Conservation (phyloP, 2,888 invertebrate genomes). For the Sericinus montela region DNA sequence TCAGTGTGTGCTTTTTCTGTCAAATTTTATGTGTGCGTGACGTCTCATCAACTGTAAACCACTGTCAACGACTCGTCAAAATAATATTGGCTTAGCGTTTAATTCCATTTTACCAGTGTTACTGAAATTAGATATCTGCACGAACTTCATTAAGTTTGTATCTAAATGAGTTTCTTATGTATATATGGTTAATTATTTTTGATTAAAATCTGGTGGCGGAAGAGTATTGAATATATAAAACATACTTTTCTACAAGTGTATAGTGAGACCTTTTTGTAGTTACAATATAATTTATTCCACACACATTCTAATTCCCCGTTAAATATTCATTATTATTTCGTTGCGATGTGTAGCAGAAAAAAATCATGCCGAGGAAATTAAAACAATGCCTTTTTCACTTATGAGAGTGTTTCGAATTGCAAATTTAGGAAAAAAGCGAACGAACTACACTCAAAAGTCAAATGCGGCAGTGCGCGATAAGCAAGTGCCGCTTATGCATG, state of each 20-base stretch:
- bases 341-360: constrained; percentile 19
- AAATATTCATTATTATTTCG: constrained; percentile 28
- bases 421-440: constrained; percentile 72
- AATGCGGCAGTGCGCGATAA: constrained; percentile 75
- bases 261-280: no score
- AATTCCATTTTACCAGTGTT: constrained; percentile 55
- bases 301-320: constrained; percentile 25
- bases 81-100: constrained; percentile 72
- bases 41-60: constrained; percentile 74
- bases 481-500: constrained; percentile 80
- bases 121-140: constrained; percentile 61
- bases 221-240: background rate
- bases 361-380: constrained; percentile 32
- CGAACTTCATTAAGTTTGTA: constrained; percentile 53
- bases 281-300: no score
- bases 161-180: background rate
- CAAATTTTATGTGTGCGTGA: constrained; percentile 47
- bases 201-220: background rate
- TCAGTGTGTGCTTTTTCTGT: constrained; percentile 40
- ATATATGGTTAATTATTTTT: background rate
- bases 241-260: no score
- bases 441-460: constrained; percentile 72
- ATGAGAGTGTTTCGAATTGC: constrained; percentile 71
- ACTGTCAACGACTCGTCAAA: constrained; percentile 78
- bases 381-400: constrained; percentile 50